Base-by-base conservation (phyloP, 2,113 vertebrate genomes). In the Gorilla gorilla region DNA sequence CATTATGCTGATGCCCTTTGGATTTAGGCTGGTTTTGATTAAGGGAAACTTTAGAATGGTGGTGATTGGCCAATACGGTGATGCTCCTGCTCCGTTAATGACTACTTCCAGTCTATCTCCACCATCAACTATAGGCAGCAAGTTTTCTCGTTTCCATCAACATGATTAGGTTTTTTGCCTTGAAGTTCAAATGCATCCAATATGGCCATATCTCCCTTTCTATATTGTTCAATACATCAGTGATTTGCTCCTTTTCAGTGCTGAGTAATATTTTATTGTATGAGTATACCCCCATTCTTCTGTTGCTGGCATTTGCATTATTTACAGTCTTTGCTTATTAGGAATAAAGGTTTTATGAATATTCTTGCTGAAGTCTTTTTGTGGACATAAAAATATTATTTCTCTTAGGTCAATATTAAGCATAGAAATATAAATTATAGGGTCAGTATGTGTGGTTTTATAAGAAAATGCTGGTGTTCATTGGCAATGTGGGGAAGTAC, bases 261-360 rank as follows among this genome's bases (percentile, higher is more conserved):
- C 48, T 6, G 30, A 52, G 6, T 72, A 59, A 48, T 72, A 72
- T 11, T 79, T 50, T 40, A 32, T 8, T 30, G 12, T 13, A 16
- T 27, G 11, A 20, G 3, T 3, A 27, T 3, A n/a, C 16, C 0
- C 2, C 22, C 55, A 13, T 32, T 6, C n/a, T 23, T 13, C 5
- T 40, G 3, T 10, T 16, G 10, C 8, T 32, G 30, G 16, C 14
- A 18, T 20, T 68, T 17, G 3, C 4, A 38, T 30, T 55, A 4
- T 17, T 48, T 6, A 25, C 27, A 14, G 12, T 22, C 1, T 27
- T 80, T 64, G 6, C 5, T 90, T 27, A 83, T 75, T 45, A 43
- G 50, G 40, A 52, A 87, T 73, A 68, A 68, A 45, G 0, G 57
- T 68, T 57, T 16, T 38, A 30, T 25, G 61, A 57, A 57, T 78